Base-by-base conservation (phyloP, 2,797 vertebrate species). In the Heteromormyrus szaboi region DNA sequence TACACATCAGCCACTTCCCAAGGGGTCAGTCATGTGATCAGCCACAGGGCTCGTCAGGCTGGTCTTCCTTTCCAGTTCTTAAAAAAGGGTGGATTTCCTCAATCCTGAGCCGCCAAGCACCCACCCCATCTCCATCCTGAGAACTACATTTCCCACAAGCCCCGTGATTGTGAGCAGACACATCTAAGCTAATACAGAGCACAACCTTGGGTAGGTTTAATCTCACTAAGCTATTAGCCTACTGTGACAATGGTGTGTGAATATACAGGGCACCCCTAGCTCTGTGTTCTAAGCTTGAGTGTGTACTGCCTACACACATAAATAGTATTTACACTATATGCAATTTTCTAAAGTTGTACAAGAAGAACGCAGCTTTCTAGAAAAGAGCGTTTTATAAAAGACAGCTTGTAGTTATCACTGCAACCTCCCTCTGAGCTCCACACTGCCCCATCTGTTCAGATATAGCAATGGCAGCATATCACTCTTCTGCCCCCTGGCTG, bases 401-500 rank as follows among this genome's bases (percentile, higher is more conserved):
- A 84, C 81, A 84, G 81, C 44, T 25, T 84, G 46, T 25, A 79
- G 72, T 84, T n/a, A 88, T 54, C n/a, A 59, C 68, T 85, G 88
- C 2, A 1, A 9, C 0, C 41, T 51, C 89, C 91, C 88, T 90
- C 89, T 89, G 90, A 90, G 90, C 87, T 90, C 59, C 88, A 90
- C 90, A 91, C 90, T 90, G 83, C 22, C 54, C 22, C 41, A 51
- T 81, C 81, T 86, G 41, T 88, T 41, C 84, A 68, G 81, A 41
- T 56, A 79, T 29, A 62, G 72, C 37, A 62, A 56, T 81, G 54
- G 46, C 79, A 68, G 44, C 41, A 72, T 86, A 86, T 93, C 89
- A 95, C 88, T 98, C 97, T 93, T 97, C 97, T 0, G 95, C 94
- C 88, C 94, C 95, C 90, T 96, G 94, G 92, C 93, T 94, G 59